These are phyloP conservation scores for Drosophila lini DNA, from an alignment of 1,140 invertebrate genomes.

Conservation along the genomic window DNA sequence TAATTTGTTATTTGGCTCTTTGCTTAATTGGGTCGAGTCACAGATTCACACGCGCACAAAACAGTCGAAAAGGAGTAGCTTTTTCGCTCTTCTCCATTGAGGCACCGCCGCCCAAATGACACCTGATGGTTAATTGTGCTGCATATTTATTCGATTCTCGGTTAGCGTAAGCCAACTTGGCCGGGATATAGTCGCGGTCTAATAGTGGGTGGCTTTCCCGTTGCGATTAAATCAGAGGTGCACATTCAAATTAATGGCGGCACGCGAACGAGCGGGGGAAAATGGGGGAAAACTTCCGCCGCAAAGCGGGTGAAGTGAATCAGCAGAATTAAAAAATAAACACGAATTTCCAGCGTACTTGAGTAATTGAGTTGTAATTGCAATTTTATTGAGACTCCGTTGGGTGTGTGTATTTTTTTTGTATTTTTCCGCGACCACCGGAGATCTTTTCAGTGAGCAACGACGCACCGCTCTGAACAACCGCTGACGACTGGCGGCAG, in stretches of 20 bases:
- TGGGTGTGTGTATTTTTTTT: not conserved
- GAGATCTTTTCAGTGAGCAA: slow-evolving; percentile 48
- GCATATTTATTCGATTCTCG: slow-evolving; percentile 62
- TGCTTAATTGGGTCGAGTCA: slow-evolving; percentile 67
- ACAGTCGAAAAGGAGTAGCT: not conserved
- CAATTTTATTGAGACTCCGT: slow-evolving; percentile 17
- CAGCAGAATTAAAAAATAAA: slow-evolving; percentile 21
- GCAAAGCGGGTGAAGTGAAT: slow-evolving; percentile 37
- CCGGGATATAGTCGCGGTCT: slow-evolving; percentile 14
- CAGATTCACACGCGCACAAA: slow-evolving; percentile 31
- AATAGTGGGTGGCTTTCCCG: slow-evolving; percentile 7
- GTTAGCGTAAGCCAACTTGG: slow-evolving; percentile 39
- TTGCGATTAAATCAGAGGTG: slow-evolving; percentile 63
- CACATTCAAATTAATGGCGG: slow-evolving; percentile 59
- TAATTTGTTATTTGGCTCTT: slow-evolving; percentile 43
- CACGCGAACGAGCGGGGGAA: slow-evolving; percentile 44
- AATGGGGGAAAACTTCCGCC: slow-evolving; percentile 40
- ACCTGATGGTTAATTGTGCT: slow-evolving; percentile 58
- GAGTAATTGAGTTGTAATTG: slow-evolving; percentile 45
- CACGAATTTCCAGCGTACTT: slow-evolving; percentile 55
- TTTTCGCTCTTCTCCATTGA: slow-evolving; percentile 46
- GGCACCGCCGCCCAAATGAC: slow-evolving; percentile 60
- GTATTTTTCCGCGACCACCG: slow-evolving; percentile 7
- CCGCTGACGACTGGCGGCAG: slow-evolving; percentile 72
- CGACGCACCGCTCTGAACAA: slow-evolving; percentile 69